Conservation (phyloP, 2,797 vertebrate genomes). For the Ibycter americanus region DNA sequence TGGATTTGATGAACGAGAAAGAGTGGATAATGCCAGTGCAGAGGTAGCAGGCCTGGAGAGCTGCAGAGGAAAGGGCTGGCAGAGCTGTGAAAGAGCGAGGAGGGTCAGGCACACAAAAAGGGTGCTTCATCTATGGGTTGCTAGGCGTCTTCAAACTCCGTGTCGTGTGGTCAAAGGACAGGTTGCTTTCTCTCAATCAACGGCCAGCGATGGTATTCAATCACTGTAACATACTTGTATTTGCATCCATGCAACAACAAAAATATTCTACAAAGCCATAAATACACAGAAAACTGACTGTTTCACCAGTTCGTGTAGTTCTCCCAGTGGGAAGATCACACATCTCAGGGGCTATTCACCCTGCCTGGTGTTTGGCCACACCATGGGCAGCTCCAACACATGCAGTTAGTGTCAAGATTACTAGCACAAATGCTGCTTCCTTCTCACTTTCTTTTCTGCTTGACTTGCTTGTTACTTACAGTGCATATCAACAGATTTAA, state of each 20-base stretch:
- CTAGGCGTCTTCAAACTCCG: not conserved
- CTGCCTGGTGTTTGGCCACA: not conserved
- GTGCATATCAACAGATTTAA: not conserved
- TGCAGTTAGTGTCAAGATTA: not conserved
- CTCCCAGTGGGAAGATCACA: not conserved
- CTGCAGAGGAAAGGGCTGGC: not conserved
- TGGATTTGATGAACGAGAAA: not conserved
- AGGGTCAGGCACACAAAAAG: not conserved
- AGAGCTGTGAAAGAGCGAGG: not conserved
- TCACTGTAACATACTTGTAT: not conserved
- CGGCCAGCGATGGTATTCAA: not conserved
- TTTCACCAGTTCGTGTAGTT: not conserved
- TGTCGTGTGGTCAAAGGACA: not conserved
- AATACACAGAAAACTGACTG: not conserved
- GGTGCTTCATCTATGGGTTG: not conserved
- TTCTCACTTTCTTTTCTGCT: not conserved
- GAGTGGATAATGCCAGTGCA: not conserved
- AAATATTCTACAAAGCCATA: not conserved
- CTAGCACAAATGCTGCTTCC: not conserved
- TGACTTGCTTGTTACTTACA: not conserved
- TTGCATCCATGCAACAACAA: not conserved
- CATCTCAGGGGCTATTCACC: not conserved
- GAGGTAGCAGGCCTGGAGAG: not conserved
- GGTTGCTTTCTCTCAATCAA: not conserved
- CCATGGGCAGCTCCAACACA: not conserved